Evolutionary conservation across 2,888 invertebrate genomes (phyloP).

Genomic region (Stenotaenia linearis): DNA sequence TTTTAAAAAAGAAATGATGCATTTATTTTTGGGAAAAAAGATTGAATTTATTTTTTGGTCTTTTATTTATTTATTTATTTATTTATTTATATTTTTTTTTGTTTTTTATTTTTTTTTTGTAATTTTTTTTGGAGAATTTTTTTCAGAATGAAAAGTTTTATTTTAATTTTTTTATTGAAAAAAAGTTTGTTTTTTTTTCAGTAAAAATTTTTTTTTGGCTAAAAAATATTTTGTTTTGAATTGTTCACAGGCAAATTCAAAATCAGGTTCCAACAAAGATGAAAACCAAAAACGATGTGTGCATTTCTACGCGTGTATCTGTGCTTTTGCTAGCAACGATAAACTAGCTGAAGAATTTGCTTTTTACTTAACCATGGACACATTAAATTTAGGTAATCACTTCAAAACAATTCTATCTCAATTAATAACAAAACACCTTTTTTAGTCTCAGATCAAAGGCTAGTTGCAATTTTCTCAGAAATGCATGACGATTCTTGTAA

Average conservation of each 20-base stretch:
- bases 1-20: too few relatives aligned
- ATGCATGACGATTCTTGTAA: conserved; percentile 37
- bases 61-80: too few relatives aligned
- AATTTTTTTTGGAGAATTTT: too few relatives aligned
- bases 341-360: conserved; percentile 59
- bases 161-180: too few relatives aligned
- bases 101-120: too few relatives aligned
- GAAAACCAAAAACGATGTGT: conserved; percentile 53
- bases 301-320: conserved; percentile 65
- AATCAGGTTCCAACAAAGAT: conserved; percentile 34
- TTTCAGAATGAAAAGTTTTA: too few relatives aligned
- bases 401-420: not conserved
- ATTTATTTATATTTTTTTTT: too few relatives aligned
- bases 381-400: not conserved
- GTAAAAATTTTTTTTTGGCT: not conserved
- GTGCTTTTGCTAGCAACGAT: conserved; percentile 62
- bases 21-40: too few relatives aligned
- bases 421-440: not conserved
- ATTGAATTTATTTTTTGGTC: too few relatives aligned
- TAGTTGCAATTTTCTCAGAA: conserved; percentile 28
- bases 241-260: not conserved
- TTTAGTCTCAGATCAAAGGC: conserved; percentile 26
- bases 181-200: not conserved
- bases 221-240: too few relatives aligned
- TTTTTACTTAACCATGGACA: conserved; percentile 54